These are phyloP conservation scores for Rhabdophis nuchalis DNA, from an alignment of 2,797 vertebrate genomes.

Conservation along the genomic window DNA sequence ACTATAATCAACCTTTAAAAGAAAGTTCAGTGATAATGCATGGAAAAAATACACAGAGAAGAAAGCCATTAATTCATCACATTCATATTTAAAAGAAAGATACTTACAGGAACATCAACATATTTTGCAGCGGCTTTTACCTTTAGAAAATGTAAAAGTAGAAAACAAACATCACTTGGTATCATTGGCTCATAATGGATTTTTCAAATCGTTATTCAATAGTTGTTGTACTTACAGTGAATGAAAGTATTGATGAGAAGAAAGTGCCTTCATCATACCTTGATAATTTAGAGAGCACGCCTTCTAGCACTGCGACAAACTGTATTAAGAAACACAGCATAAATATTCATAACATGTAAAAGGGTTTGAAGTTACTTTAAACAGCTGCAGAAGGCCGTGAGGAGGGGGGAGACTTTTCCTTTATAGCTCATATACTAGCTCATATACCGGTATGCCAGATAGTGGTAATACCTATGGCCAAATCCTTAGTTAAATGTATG, in stretches of 20 bases:
- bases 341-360: conserved; percentile 6
- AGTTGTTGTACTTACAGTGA: conserved; percentile 85
- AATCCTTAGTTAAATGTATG: not conserved
- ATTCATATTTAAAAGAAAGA: conserved; percentile 13
- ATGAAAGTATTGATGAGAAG: conserved; percentile 94
- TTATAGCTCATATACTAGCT: not conserved
- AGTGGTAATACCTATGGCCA: not conserved
- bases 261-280: conserved; percentile 96
- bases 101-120: conserved; percentile 94
- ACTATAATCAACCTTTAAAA: conserved; percentile 45
- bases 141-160: conserved; percentile 67
- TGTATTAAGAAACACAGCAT: conserved; percentile 54
- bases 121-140: conserved; percentile 97
- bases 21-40: conserved; percentile 54
- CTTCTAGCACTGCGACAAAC: conserved; percentile 87
- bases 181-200: conserved; percentile 24
- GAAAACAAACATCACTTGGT: conserved; percentile 57
- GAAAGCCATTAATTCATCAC: conserved; percentile 24
- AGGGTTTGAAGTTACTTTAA: not conserved
- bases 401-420: not conserved
- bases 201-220: conserved; percentile 40
- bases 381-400: not conserved
- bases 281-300: conserved; percentile 89
- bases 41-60: conserved; percentile 16
- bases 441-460: not conserved